Evolutionary conservation across 1,140 invertebrate genomes (phyloP).

Genomic region (Kradibia gibbosae): DNA sequence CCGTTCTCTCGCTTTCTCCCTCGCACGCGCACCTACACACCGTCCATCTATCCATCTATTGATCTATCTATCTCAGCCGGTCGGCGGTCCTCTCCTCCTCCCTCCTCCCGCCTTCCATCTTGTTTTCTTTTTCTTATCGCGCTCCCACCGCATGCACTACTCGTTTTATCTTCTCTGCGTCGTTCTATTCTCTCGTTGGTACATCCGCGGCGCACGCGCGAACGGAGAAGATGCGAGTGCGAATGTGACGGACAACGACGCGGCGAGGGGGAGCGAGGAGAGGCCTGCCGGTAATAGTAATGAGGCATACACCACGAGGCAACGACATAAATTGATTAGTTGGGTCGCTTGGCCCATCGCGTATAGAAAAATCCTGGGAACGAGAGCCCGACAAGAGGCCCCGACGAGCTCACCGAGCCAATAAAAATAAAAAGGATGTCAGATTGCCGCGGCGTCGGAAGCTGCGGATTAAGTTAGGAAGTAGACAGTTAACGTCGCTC

Average conservation of each 20-base stretch:
- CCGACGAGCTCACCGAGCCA: constrained; percentile 57
- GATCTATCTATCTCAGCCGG: no score
- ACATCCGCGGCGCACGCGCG: not conserved
- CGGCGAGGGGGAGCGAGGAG: constrained; percentile 48
- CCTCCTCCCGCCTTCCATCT: constrained; percentile 30
- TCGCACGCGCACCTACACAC: constrained; percentile 12
- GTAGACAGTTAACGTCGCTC: constrained; percentile 71
- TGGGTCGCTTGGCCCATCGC: constrained; percentile 63
- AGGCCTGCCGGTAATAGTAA: constrained; percentile 55
- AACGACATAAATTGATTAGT: constrained; percentile 73
- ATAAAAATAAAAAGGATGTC: constrained; percentile 75
- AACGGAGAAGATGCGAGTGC: not conserved
- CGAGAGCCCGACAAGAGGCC: constrained; percentile 62
- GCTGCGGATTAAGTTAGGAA: constrained; percentile 74
- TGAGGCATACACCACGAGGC: constrained; percentile 61
- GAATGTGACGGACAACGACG: constrained; percentile 39
- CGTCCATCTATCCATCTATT: constrained; percentile 14
- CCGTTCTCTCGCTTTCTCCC: constrained; percentile 33
- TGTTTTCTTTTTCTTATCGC: constrained; percentile 33
- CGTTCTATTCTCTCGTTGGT: not conserved
- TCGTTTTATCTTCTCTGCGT: not conserved
- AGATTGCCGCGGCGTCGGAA: constrained; percentile 74
- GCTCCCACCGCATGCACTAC: not conserved
- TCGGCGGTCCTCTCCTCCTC: no score
- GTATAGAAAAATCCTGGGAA: constrained; percentile 74